phyloP scores from a whole-genome alignment of 35 echinoderm and acorn worm genomes.

The Stichopus chloronotus region DNA sequence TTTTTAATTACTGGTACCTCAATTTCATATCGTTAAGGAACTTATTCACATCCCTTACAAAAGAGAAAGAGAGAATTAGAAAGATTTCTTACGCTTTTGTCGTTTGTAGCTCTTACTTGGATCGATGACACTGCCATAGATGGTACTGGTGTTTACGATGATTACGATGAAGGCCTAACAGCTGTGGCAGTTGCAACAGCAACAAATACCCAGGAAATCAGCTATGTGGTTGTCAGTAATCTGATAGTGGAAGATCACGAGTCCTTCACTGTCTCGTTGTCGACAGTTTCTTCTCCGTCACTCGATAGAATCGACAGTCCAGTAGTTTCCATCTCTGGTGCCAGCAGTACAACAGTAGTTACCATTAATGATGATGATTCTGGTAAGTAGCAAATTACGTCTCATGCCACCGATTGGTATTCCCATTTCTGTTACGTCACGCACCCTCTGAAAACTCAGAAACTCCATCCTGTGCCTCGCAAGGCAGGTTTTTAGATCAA shows the following conservation, averaged over 20 bases:
- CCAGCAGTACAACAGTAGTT: not conserved
- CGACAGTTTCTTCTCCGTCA: not conserved
- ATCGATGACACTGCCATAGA: not conserved
- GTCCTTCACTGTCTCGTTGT: not conserved
- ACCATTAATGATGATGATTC: not conserved
- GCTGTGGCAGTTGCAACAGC: not conserved
- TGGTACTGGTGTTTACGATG: not conserved
- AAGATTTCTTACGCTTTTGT: no score
- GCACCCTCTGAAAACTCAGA: no score
- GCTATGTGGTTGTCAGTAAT: not conserved
- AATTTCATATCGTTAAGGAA: no score
- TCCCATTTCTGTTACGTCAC: no score
- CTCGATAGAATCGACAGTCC: not conserved
- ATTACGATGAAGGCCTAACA: not conserved
- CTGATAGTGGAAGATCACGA: slow-evolving; percentile 23
- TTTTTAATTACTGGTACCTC: no score
- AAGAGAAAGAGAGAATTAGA: no score
- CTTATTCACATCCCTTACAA: no score
- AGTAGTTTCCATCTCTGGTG: not conserved
- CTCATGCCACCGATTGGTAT: no score
- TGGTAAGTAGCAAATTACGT: not conserved
- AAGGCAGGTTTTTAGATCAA: no score
- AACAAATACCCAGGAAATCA: not conserved
- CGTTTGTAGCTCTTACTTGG: not conserved
- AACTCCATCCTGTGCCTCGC: no score